Evolutionary conservation across 2,113 vertebrate genomes (phyloP).

Genomic region (Agelaius phoeniceus): DNA sequence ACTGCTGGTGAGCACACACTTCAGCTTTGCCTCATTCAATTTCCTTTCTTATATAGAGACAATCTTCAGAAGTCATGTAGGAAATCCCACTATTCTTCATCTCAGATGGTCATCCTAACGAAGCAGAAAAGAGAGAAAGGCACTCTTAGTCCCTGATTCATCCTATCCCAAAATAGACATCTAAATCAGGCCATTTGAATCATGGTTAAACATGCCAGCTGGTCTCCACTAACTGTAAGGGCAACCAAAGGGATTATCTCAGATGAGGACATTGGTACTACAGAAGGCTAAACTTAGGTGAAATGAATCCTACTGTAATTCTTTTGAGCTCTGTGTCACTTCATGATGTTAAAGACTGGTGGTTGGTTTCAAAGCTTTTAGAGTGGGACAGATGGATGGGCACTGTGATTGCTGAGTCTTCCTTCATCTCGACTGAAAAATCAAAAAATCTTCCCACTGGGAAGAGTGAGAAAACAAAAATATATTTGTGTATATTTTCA

Average conservation of each 20-base stretch:
- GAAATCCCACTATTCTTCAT: background rate
- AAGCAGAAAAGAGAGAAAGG: background rate
- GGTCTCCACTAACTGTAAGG: slow-evolving; percentile 11
- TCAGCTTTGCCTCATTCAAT: background rate
- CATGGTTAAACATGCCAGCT: background rate
- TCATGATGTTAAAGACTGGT: background rate
- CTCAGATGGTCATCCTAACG: background rate
- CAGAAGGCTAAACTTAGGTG: slow-evolving; percentile 32
- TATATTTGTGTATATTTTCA: background rate
- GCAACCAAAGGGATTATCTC: slow-evolving; percentile 1
- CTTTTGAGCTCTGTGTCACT: background rate
- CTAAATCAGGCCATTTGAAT: slow-evolving; percentile 26
- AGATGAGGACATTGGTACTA: background rate
- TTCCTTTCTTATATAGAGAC: background rate
- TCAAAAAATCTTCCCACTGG: background rate
- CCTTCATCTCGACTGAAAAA: background rate
- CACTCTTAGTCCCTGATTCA: background rate
- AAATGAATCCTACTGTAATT: slow-evolving; percentile 19
- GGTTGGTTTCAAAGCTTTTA: background rate
- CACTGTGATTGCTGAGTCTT: background rate
- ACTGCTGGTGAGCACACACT: background rate
- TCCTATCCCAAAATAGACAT: slow-evolving; percentile 13
- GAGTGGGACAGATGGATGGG: background rate
- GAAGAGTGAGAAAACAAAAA: background rate
- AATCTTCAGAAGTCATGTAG: background rate